Base-by-base conservation (phyloP, 2,797 vertebrate species). In the Aulostomus chinensis region DNA sequence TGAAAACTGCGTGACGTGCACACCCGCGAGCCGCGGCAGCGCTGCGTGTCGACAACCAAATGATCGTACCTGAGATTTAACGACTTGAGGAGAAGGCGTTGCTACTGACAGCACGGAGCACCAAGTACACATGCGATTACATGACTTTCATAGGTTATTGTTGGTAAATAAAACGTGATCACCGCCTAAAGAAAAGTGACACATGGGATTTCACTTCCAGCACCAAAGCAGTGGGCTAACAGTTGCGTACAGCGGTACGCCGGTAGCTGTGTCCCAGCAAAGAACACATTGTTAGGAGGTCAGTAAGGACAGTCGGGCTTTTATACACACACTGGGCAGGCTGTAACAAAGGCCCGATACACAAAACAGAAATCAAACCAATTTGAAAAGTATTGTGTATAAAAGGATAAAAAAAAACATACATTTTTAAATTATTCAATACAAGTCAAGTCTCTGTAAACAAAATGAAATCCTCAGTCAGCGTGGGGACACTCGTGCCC, bases 371-470 rank as follows among this genome's bases (percentile, higher is more conserved):
- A 48, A 29, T 51, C 54, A 56, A 39, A 38, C n/a, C n/a, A n/a
- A n/a, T n/a, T n/a, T n/a, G n/a, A n/a, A n/a, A n/a, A n/a, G n/a
- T n/a, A n/a, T n/a, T n/a, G n/a, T n/a, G n/a, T n/a, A 51, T 51
- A 64, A 40, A 51, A 10, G 60, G 55, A 81, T 69, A 62, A 78
- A 73, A 30, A 25, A 62, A 72, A 75, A 68, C 46, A 62, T 66
- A 83, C 50, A 70, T 30, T 73, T 79, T 83, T 88, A 87, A 90
- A 88, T 90, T 86, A 90, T 62, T 86, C 78, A 72, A 67, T 73
- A 70, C 48, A 81, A 76, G 55, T 65, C 76, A 88, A 41, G 77
- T 87, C 78, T 88, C 80, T 90, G 90, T 91, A 90, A 92, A 92
- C 89, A 86, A 78, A 76, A 53, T 37, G 34, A 54, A 78, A 68